Evolutionary conservation across 2,113 vertebrate genomes (phyloP).

Genomic region (Tiliqua scincoides): DNA sequence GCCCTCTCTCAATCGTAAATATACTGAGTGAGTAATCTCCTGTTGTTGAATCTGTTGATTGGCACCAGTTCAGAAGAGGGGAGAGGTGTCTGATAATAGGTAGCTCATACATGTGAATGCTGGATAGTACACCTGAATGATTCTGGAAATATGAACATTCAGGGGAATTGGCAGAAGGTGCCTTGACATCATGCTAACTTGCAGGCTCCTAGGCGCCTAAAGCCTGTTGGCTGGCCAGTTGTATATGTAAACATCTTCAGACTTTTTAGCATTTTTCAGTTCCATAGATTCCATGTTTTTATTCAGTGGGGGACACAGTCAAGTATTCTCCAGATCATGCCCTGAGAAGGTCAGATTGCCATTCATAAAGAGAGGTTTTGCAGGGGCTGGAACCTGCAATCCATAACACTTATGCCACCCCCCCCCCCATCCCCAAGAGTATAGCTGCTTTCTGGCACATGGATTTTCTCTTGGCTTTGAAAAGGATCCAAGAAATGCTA

Average conservation of each 20-base stretch:
- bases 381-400: conserved; percentile 20
- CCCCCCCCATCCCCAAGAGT: conserved; percentile 20
- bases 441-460: conserved; percentile 17
- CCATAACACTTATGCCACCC: conserved; percentile 20
- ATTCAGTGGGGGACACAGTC: conserved; percentile 2
- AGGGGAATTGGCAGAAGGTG: not conserved
- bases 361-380: conserved; percentile 37
- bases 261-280: conserved; percentile 4
- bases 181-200: not conserved
- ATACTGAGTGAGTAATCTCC: not conserved
- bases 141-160: not conserved
- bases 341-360: conserved; percentile 37
- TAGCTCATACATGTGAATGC: not conserved
- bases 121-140: not conserved
- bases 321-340: conserved; percentile 37
- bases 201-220: not conserved
- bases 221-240: not conserved
- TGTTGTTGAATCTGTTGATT: not conserved
- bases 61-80: not conserved
- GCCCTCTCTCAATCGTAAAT: not conserved
- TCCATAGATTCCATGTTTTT: not conserved
- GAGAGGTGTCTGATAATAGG: no score
- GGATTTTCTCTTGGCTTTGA: conserved; percentile 43
- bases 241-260: conserved; percentile 7
- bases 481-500: conserved; percentile 50